Evolutionary conservation across 2,888 invertebrate species (phyloP), one percentile per base, ranked within the genome.

Genomic region (Tachina fera): DNA sequence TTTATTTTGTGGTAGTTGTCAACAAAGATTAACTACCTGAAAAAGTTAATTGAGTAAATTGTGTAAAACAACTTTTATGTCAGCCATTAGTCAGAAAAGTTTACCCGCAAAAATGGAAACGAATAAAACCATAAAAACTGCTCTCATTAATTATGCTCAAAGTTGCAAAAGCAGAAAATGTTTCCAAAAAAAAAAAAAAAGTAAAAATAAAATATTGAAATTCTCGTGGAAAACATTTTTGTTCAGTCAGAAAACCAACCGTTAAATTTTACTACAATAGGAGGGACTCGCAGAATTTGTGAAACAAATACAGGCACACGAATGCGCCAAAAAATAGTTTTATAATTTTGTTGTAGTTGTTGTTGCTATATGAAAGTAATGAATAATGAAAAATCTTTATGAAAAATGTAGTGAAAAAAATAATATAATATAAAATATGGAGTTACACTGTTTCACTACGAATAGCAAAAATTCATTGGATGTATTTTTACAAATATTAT

Each of bases 131-230:
- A 82, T 85, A 87, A 87, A 87, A 91, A 91, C 91, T 87, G 83
- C 76, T 80, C 72, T 80, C 90, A 91, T 91, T 91, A 91, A 91
- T 91, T 91, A 91, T 91, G 90, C 90, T 88, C 88, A 77, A 91
- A 91, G 91, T 91, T 91, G 88, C 87, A 89, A 89, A 89, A 90
- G 91, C 91, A 91, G 91, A 91, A 91, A 90, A 91, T 89, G 88
- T 91, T 88, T 90, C 88, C 9, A 39, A 83, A 70, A 75, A 70
- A 72, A 86, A 75, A 78, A 70, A 58, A 45, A 16, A 61, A 22
- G 1, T 11, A 45, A 31, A 10, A 39, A 68, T 41, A 75, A 67
- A 65, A 31, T 31, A 31, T 43, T 72, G 9, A 79, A 78, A 75
- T 63, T 58, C 19, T 60, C 41, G 43, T 65, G 65, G 63, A 60